phyloP scores from a whole-genome alignment of 2,113 vertebrate species.

The Leptodactylus fuscus region DNA sequence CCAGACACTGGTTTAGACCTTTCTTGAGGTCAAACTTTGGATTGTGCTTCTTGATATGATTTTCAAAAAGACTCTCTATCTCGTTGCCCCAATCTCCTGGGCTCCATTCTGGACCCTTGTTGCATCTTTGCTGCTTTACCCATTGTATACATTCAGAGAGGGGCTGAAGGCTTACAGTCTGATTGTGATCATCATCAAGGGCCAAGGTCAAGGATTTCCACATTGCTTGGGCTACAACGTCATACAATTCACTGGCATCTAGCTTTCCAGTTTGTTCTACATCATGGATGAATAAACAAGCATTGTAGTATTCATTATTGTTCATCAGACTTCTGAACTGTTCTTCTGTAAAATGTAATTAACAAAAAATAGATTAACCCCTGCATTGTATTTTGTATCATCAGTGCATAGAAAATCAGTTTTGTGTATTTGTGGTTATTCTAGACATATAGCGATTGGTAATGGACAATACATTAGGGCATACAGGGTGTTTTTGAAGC shows the following conservation, averaged over 20 bases:
- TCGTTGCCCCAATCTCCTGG: constrained; percentile 66
- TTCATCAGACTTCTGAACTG: not conserved
- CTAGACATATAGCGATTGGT: too few relatives aligned
- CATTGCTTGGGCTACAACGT: not conserved
- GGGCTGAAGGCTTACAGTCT: not conserved
- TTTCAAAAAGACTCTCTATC: constrained; percentile 62
- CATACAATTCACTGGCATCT: not conserved
- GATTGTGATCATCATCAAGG: not conserved
- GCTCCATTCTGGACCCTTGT: constrained; percentile 28
- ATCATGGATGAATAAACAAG: not conserved
- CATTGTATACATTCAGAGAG: constrained; percentile 25
- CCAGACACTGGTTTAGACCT: constrained; percentile 63
- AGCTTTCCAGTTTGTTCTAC: not conserved
- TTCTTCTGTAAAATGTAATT: not conserved
- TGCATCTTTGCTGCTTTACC: not conserved
- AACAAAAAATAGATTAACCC: not conserved
- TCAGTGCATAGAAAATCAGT: too few relatives aligned
- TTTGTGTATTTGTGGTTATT: too few relatives aligned
- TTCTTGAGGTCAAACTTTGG: constrained; percentile 41
- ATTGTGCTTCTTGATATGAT: constrained; percentile 52
- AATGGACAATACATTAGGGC: too few relatives aligned
- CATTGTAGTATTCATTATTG: not conserved
- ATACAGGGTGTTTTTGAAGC: too few relatives aligned
- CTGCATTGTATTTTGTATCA: not conserved
- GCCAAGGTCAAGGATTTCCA: not conserved